Base-by-base conservation (phyloP, 2,113 vertebrate genomes). In the Apaloderma vittatum region DNA sequence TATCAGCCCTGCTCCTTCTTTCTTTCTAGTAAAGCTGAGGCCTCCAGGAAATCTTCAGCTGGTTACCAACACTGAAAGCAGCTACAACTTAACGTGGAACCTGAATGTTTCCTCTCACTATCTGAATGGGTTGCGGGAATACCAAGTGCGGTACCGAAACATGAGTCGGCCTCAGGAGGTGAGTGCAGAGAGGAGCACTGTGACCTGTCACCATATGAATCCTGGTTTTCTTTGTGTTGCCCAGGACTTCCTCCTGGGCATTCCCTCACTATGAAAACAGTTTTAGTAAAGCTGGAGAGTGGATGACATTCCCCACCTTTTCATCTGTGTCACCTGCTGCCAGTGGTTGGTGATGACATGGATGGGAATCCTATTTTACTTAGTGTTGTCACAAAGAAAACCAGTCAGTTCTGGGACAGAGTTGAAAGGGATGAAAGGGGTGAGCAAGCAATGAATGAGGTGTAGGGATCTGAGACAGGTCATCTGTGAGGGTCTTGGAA, bases 11-110 rank as follows among this genome's bases (percentile, higher is more conserved):
- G 51, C 17, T 86, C 27, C 57, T 83, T 77, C 32, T 79, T 51
- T 30, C 21, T 71, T 91, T 93, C 29, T 94, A 98, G 98, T 98
- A 77, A 98, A 96, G 73, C 96, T 98, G 75, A 59, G 94, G 51
- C 92, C 98, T 32, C 98, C 97, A 2, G 54, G 30, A 62, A 84
- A 96, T 48, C 96, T 98, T 46, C 95, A 55, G 11, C 43, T 98
- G 14, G 7, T 71, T 73, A 74, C 76, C 2, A 21, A 84, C 32
- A 95, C 63, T 26, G 67, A 93, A 27, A 88, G 63, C 34, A 87
- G 22, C 5, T 98, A 95, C 82, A 98, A 98, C 51, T 52, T 98
- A 59, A 97, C 97, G 0, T 98, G 98, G 98, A 84, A n/a, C 20
- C 34, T 98, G 37, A 86, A 89, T n/a, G 59, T 88, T 63, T 59